Percentiles rank a stretch among this genome's conserved stretches.
Conservation (phyloP, 2,888 invertebrate species). For the Sarcophaga variegata region DNA sequence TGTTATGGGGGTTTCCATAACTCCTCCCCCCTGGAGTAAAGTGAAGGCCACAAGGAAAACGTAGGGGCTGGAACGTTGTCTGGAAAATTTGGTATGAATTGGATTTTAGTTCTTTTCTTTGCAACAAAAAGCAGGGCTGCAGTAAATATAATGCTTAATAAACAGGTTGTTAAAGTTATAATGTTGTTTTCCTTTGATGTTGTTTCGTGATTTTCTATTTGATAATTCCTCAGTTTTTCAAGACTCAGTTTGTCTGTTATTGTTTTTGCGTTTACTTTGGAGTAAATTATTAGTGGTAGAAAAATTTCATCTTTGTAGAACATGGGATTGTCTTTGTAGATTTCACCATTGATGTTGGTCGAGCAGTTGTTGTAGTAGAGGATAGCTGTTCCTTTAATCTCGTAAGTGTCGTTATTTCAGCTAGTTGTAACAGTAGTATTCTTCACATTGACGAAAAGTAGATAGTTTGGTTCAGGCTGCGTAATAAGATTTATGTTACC, state of each 20-base stretch:
- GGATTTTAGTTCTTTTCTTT: too few species aligned
- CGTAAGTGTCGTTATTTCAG: conserved; percentile 11
- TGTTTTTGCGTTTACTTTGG: not conserved
- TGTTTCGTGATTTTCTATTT: conserved; percentile 1
- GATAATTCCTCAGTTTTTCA: conserved; percentile 15
- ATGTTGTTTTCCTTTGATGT: not conserved
- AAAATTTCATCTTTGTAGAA: not conserved
- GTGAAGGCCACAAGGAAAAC: conserved; percentile 29
- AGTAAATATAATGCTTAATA: not conserved
- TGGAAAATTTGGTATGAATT: too few species aligned
- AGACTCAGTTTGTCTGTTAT: conserved; percentile 31
- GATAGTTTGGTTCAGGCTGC: not conserved
- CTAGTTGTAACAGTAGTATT: conserved; percentile 11
- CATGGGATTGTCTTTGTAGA: conserved; percentile 4
- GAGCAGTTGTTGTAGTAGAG: conserved; percentile 28
- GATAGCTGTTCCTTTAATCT: conserved; percentile 3
- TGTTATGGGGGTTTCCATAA: conserved; percentile 6
- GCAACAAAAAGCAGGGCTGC: too few species aligned
- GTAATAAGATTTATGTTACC: not conserved
- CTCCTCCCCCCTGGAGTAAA: not conserved
- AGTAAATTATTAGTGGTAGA: conserved; percentile 13
- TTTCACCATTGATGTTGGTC: conserved; percentile 6
- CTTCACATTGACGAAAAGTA: conserved; percentile 7
- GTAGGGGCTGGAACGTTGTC: not conserved
- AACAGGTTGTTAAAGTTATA: not conserved